These are phyloP conservation scores for Melanotaenia nigrans DNA, from an alignment of 2,797 vertebrate genomes.

Conservation along the genomic window DNA sequence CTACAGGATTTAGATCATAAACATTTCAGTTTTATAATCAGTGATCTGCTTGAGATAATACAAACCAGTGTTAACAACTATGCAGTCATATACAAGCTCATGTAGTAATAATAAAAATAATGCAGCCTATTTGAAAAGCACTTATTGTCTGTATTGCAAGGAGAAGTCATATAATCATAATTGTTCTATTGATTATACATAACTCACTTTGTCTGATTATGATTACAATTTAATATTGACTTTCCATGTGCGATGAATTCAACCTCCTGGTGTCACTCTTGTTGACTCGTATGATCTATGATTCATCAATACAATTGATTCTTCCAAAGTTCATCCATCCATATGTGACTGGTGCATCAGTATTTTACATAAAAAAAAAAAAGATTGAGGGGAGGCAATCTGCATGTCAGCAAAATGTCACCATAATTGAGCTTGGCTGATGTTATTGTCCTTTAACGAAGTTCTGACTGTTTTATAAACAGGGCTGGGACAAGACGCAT, in stretches of 20 bases:
- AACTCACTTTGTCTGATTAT: constrained; percentile 93
- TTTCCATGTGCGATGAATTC: constrained; percentile 87
- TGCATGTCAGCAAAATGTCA: constrained; percentile 87
- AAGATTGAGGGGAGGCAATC: constrained; percentile 85
- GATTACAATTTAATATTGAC: constrained; percentile 93
- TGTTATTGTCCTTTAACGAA: constrained; percentile 84
- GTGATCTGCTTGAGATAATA: constrained; percentile 25
- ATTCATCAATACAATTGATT: constrained; percentile 91
- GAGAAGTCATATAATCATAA: constrained; percentile 83
- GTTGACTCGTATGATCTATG: constrained; percentile 90
- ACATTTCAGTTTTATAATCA: constrained; percentile 30
- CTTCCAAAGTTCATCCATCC: constrained; percentile 91
- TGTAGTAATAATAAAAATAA: constrained; percentile 47
- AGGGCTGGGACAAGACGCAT: constrained; percentile 74
- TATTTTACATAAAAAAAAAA: constrained; percentile 87
- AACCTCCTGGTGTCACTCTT: constrained; percentile 87
- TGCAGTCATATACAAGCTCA: constrained; percentile 27
- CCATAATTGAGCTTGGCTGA: constrained; percentile 79
- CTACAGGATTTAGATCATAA: constrained; percentile 6
- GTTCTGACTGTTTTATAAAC: constrained; percentile 84
- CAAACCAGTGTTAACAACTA: constrained; percentile 34
- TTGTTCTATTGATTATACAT: constrained; percentile 94
- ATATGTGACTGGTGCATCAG: constrained; percentile 89
- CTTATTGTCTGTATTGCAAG: constrained; percentile 62
- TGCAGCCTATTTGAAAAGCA: constrained; percentile 61